Evolutionary conservation across 1,140 invertebrate genomes (phyloP).

Genomic region (Drosophila saltans): DNA sequence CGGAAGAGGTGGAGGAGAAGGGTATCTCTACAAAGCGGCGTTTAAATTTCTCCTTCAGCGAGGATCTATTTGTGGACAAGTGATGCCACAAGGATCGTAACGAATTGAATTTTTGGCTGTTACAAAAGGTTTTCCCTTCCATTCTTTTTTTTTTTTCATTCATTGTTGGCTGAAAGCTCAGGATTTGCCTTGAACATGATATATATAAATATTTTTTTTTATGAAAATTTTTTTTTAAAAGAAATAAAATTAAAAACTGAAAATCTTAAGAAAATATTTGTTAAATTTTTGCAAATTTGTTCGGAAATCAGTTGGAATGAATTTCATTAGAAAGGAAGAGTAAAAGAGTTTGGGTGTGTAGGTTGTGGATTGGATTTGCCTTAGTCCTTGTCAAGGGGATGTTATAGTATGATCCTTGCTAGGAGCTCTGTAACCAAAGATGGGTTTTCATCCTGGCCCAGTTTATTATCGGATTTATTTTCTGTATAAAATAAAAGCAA

Average conservation of each 20-base stretch:
- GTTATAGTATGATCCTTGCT: too few relatives aligned
- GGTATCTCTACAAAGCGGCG: conserved; percentile 59
- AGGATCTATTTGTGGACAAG: conserved; percentile 56
- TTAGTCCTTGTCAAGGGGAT: too few relatives aligned
- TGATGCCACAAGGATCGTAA: background rate
- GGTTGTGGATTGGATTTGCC: too few relatives aligned
- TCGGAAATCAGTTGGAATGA: too few relatives aligned
- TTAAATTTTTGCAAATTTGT: too few relatives aligned
- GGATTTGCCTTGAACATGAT: conserved; percentile 35
- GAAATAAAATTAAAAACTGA: conserved; percentile 31
- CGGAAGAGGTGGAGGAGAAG: conserved; percentile 33
- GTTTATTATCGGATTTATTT: too few relatives aligned
- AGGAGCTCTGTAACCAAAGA: too few relatives aligned
- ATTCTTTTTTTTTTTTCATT: conserved; percentile 41
- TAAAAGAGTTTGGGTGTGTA: too few relatives aligned
- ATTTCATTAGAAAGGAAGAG: too few relatives aligned
- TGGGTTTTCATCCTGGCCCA: too few relatives aligned
- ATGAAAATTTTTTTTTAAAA: conserved; percentile 33
- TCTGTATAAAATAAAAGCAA: too few relatives aligned
- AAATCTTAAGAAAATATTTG: background rate
- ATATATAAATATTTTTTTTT: conserved; percentile 9
- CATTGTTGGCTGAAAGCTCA: conserved; percentile 46
- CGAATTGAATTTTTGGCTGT: conserved; percentile 30
- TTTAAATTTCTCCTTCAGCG: conserved; percentile 70
- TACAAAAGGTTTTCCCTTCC: background rate